Base-by-base conservation (phyloP, 2,113 vertebrate genomes). In the Myiopsitta monachus region DNA sequence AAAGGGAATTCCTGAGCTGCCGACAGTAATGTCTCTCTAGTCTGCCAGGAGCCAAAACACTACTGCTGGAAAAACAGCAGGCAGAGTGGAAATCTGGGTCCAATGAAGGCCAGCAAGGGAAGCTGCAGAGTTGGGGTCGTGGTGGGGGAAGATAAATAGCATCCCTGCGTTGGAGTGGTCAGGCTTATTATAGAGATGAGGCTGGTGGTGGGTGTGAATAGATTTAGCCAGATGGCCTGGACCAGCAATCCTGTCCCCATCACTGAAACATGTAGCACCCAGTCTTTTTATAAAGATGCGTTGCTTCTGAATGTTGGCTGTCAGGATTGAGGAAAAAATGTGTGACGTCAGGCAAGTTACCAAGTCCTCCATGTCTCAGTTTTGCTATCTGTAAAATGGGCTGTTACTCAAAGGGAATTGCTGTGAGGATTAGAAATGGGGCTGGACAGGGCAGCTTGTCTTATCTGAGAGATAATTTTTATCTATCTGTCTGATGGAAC, bases 31-130 rank as follows among this genome's bases (percentile, higher is more conserved):
- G 64, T 84, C 84, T 96, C 91, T 94, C 78, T 44, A 94, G 91
- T 66, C 94, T 96, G 96, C 94, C 92, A 95, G 95, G 95, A 97
- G 95, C 94, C 92, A 96, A 96, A 96, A 94, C 4, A 70, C 95
- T 94, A 85, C 94, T 94, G 94, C 84, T 97, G 93, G 93, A 95
- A 97, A 97, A 96, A 97, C 94, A 97, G 96, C 75, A 82, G 70
- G 49, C 89, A 57, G 84, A 72, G 88, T 94, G n/a, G 78, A 95
- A 96, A 95, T 93, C 94, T 96, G 82, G 92, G 94, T 95, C 95
- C 94, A 95, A 93, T 96, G 95, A 97, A 96, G 82, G 90, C 61
- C 54, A 63, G 72, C 33, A 33, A 86, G 82, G 66, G 54, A 94
- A 92, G 67, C 85, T 63, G 88, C 0, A 2, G 90, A 84, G 83